These are phyloP conservation scores for Genyomyrus donnyi DNA, from an alignment of 2,113 vertebrate genomes.

Conservation along the genomic window DNA sequence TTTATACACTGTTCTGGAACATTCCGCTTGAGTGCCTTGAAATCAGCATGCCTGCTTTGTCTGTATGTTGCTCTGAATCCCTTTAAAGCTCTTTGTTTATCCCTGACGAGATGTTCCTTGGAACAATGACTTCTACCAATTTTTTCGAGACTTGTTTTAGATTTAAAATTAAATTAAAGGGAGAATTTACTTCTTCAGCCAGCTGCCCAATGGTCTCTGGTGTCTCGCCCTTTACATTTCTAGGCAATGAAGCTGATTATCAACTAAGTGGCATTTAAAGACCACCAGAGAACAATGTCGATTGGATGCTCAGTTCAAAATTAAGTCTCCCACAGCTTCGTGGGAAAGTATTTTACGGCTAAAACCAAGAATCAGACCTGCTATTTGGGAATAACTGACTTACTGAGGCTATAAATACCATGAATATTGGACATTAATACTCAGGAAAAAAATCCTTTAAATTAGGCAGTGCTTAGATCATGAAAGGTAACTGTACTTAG, in stretches of 20 bases:
- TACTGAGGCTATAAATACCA: background rate
- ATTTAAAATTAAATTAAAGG: background rate
- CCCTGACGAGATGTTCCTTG: background rate
- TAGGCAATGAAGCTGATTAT: background rate
- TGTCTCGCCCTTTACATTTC: background rate
- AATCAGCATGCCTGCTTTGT: background rate
- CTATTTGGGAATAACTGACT: background rate
- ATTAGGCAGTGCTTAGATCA: background rate
- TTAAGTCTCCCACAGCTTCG: background rate
- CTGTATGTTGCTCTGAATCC: background rate
- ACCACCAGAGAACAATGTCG: background rate
- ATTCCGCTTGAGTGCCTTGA: background rate
- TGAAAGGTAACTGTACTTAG: background rate
- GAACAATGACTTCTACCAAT: background rate
- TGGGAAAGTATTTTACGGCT: background rate
- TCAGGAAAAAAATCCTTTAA: background rate
- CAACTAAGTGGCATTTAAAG: background rate
- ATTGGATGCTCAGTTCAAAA: background rate
- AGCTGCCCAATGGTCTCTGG: background rate
- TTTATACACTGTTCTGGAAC: background rate
- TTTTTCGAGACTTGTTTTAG: background rate
- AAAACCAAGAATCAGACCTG: background rate
- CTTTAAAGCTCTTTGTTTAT: background rate
- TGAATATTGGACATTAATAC: background rate
- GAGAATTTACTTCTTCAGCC: background rate